These are phyloP conservation scores for Leptinotarsa rubiginosa DNA, from an alignment of 2,888 invertebrate genomes.

Conservation along the genomic window DNA sequence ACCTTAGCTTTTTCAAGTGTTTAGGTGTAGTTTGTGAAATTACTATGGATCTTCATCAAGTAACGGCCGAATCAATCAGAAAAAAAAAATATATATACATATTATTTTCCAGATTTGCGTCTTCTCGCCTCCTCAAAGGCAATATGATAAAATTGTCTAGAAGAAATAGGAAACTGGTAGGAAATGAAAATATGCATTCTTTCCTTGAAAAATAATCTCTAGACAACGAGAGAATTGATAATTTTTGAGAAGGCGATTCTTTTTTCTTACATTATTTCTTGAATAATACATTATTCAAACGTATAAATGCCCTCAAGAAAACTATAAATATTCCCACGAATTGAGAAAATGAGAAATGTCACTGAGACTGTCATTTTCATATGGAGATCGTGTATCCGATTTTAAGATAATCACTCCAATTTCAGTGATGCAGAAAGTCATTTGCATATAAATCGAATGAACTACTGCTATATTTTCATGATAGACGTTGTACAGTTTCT, in stretches of 20 bases:
- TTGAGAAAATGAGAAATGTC: not conserved
- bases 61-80: too few species aligned
- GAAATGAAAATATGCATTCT: too few species aligned
- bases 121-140: too few species aligned
- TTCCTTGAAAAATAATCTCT: too few species aligned
- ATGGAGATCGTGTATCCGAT: not conserved
- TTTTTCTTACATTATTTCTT: not conserved
- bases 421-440: conserved; percentile 4
- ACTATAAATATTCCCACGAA: not conserved
- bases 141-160: too few species aligned
- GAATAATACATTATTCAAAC: not conserved
- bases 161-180: too few species aligned
- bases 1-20: too few species aligned
- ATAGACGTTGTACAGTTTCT: not conserved
- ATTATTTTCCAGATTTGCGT: too few species aligned
- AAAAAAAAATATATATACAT: too few species aligned
- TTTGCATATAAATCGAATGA: conserved; percentile 4
- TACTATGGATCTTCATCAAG: too few species aligned
- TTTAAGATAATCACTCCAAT: conserved; percentile 2
- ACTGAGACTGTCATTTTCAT: not conserved
- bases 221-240: not conserved
- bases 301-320: not conserved
- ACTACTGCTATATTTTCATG: conserved; percentile 9
- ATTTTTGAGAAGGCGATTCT: not conserved
- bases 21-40: too few species aligned